Conservation (phyloP, 1,140 invertebrate species). For the Aphis craccivora region DNA sequence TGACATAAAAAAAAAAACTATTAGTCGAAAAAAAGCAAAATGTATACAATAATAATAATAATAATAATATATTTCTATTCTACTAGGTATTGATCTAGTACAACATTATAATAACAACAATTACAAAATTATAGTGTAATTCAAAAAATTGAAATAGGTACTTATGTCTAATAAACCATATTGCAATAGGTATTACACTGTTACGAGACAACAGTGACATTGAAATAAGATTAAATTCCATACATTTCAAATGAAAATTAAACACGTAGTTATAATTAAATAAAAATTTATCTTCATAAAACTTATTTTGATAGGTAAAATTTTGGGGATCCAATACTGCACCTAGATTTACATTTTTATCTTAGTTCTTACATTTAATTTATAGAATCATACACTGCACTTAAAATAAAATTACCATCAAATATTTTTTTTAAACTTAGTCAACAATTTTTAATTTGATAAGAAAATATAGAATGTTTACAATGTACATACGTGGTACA, state of each 20-base stretch:
- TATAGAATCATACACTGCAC: background rate
- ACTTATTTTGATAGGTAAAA: background rate
- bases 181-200: background rate
- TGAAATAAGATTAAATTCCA: background rate
- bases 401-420: background rate
- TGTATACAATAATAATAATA: background rate
- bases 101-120: too few species aligned
- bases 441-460: background rate
- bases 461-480: background rate
- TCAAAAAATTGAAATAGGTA: background rate
- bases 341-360: background rate
- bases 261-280: background rate
- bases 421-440: background rate
- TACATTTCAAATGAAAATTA: background rate
- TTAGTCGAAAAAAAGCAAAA: background rate
- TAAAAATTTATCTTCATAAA: background rate
- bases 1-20: background rate
- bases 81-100: background rate
- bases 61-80: background rate
- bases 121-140: background rate
- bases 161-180: background rate
- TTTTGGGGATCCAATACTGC: background rate
- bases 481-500: background rate
- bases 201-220: background rate
- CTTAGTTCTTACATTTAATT: background rate